These are phyloP conservation scores for Helicoverpa armigera DNA, from an alignment of 1,140 invertebrate species.

Conservation along the genomic window DNA sequence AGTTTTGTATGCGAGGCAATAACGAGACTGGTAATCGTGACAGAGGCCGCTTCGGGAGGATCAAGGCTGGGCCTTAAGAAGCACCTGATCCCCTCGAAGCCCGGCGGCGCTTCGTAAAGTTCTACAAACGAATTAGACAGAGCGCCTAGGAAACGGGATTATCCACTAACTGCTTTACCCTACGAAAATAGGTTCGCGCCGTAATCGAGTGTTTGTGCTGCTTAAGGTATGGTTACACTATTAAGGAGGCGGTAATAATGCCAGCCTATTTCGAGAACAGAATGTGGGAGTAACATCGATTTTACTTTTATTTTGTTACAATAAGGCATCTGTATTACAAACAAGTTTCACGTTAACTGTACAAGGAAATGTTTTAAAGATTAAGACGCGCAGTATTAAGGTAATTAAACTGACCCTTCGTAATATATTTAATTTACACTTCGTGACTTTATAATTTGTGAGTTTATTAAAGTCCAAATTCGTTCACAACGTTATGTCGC, in stretches of 20 bases:
- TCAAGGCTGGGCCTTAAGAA: constrained; percentile 53
- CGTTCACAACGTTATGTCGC: neutral
- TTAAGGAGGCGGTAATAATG: constrained; percentile 16
- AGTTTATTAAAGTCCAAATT: too few relatives aligned
- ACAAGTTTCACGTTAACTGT: too few relatives aligned
- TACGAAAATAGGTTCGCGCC: constrained; percentile 49
- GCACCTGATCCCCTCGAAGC: constrained; percentile 57
- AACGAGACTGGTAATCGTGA: constrained; percentile 56
- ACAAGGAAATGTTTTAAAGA: too few relatives aligned
- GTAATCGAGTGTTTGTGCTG: constrained; percentile 34
- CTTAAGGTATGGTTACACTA: constrained; percentile 44
- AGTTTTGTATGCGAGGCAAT: constrained; percentile 39
- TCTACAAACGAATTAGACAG: constrained; percentile 62
- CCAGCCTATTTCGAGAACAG: neutral
- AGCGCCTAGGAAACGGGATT: constrained; percentile 60
- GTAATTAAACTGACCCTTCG: too few relatives aligned
- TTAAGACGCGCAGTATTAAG: too few relatives aligned
- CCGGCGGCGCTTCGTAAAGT: constrained; percentile 52
- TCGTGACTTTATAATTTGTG: too few relatives aligned
- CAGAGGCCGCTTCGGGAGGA: constrained; percentile 51
- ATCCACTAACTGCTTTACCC: constrained; percentile 57
- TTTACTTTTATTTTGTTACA: too few relatives aligned
- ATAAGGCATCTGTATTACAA: too few relatives aligned
- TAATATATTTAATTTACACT: too few relatives aligned
- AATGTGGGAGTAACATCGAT: neutral